These are phyloP conservation scores for Chrysaora quinquecirrha DNA, from an alignment of 30 jellyfish, hydroid and myxozoan genomes.

Conservation along the genomic window DNA sequence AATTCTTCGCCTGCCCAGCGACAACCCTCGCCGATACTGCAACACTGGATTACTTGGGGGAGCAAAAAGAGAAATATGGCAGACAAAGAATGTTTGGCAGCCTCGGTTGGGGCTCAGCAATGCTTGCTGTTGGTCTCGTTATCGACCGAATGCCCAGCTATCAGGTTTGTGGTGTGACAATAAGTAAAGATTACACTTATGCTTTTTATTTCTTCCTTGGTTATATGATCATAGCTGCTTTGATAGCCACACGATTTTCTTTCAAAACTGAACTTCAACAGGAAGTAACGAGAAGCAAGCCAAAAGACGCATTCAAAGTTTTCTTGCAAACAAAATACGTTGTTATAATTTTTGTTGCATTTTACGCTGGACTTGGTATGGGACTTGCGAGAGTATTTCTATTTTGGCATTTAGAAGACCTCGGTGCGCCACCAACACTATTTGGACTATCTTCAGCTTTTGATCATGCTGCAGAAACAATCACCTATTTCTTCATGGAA, in stretches of 20 bases:
- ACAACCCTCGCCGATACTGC: constrained; percentile 99
- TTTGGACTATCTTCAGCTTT: constrained; percentile 98
- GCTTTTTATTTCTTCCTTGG: constrained; percentile 90
- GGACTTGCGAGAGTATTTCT: constrained; percentile 96
- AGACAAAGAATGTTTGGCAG: constrained; percentile 99
- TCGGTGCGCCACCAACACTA: constrained; percentile 99
- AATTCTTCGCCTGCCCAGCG: constrained; percentile 98
- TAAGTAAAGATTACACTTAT: constrained; percentile 95
- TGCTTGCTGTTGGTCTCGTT: constrained; percentile 94
- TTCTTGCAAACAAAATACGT: constrained; percentile 69
- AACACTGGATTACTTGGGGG: constrained; percentile 92
- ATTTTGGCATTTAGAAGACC: constrained; percentile 98
- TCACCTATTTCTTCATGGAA: constrained; percentile 92
- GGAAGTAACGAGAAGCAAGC: constrained; percentile 72
- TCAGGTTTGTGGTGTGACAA: constrained; percentile 87
- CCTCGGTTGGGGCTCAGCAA: constrained; percentile 99
- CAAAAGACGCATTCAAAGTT: constrained; percentile 79
- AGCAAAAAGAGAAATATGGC: constrained; percentile 91
- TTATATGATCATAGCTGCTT: constrained; percentile 87
- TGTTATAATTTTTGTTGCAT: constrained; percentile 91
- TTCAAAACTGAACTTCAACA: constrained; percentile 69
- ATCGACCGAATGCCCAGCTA: constrained; percentile 95
- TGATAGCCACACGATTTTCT: constrained; percentile 78
- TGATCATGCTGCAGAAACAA: constrained; percentile 95
- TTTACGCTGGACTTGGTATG: constrained; percentile 99